A percentile compares a stretch with the other conserved stretches of the same genome.
Evolutionary conservation across 2,113 vertebrate species (phyloP).

Genomic region (Phoenicopterus ruber): DNA sequence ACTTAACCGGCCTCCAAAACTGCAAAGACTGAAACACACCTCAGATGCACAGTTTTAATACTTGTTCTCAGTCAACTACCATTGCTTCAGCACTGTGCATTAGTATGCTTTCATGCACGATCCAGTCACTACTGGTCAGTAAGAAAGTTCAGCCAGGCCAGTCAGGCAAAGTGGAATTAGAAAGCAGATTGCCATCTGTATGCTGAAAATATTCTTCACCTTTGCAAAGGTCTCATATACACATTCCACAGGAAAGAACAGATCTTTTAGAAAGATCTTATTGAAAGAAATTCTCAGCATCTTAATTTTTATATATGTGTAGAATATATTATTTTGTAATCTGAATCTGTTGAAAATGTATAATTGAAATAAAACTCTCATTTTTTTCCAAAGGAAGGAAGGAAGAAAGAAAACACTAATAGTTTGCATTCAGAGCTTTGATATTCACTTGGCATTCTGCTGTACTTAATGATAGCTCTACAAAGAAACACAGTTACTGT

Average conservation of each 20-base stretch:
- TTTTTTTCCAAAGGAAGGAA: neutral
- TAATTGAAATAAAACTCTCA: slow-evolving; percentile 31
- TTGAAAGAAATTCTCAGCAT: neutral
- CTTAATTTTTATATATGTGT: neutral
- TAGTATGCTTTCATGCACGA: neutral
- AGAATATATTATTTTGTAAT: slow-evolving; percentile 26
- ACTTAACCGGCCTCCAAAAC: neutral
- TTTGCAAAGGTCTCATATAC: neutral
- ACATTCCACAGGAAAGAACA: neutral
- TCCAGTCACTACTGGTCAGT: neutral
- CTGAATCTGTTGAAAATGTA: slow-evolving; percentile 37
- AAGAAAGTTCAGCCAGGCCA: neutral
- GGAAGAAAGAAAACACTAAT: slow-evolving; percentile 42
- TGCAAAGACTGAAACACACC: neutral
- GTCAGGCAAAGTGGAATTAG: neutral
- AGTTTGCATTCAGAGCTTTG: slow-evolving; percentile 46
- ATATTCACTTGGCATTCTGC: slow-evolving; percentile 61
- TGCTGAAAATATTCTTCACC: neutral
- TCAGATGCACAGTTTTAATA: neutral
- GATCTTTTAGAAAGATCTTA: neutral
- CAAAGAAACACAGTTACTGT: slow-evolving; percentile 54
- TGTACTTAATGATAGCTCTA: slow-evolving; percentile 52
- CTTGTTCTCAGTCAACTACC: neutral
- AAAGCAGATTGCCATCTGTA: neutral
- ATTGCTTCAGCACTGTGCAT: neutral